Evolutionary conservation across 2,113 vertebrate genomes (phyloP).

Genomic region (Thymallus thymallus): DNA sequence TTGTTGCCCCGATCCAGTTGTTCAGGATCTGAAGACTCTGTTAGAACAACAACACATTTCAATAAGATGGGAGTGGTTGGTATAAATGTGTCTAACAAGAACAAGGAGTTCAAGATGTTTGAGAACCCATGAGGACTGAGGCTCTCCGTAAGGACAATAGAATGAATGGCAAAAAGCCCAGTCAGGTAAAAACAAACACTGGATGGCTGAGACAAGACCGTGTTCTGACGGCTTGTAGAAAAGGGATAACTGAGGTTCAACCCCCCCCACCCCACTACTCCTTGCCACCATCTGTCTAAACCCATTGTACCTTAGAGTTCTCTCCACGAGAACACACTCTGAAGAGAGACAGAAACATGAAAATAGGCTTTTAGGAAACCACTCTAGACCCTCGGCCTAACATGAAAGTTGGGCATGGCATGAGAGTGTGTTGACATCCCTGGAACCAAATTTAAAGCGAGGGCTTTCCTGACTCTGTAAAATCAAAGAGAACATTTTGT

Average conservation of each 20-base stretch:
- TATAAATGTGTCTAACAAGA: slow-evolving; percentile 32
- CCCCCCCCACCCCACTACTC: too few species aligned
- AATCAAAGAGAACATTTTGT: slow-evolving; percentile 31
- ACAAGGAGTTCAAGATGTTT: slow-evolving; percentile 11
- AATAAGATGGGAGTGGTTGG: slow-evolving; percentile 43
- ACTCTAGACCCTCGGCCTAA: slow-evolving; percentile 42
- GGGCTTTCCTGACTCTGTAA: slow-evolving; percentile 18
- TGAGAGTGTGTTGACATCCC: slow-evolving; percentile 20
- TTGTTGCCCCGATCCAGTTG: slow-evolving; percentile 52
- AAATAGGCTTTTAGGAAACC: slow-evolving; percentile 65
- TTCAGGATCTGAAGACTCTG: slow-evolving; percentile 31
- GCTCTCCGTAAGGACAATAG: slow-evolving; percentile 26
- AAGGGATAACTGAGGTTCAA: slow-evolving; percentile 51
- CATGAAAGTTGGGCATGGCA: slow-evolving; percentile 38
- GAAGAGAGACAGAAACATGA: slow-evolving; percentile 60
- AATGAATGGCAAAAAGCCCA: slow-evolving; percentile 47
- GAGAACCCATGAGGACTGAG: slow-evolving; percentile 18
- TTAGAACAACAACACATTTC: slow-evolving; percentile 52
- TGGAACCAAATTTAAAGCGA: slow-evolving; percentile 28
- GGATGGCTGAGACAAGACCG: slow-evolving; percentile 52
- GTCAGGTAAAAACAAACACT: slow-evolving; percentile 39
- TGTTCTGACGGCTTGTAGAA: slow-evolving; percentile 61
- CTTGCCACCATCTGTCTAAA: slow-evolving; percentile 67
- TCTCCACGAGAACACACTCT: slow-evolving; percentile 53
- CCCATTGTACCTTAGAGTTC: slow-evolving; percentile 61